Conservation (phyloP, 2,113 vertebrate species). For the Coryphaenoides rupestris region DNA sequence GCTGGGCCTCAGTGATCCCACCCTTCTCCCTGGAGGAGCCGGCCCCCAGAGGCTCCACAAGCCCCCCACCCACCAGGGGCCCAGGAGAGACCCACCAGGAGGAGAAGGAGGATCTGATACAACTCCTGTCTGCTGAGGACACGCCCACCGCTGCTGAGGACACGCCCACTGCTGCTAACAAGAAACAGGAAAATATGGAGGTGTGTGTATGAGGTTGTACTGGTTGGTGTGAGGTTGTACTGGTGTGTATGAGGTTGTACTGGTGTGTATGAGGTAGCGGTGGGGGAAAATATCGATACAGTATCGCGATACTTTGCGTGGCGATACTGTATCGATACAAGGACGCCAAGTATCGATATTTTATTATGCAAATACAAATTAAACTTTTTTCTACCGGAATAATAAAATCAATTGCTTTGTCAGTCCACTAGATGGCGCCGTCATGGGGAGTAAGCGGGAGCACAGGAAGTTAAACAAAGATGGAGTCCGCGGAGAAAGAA, state of each 20-base stretch:
- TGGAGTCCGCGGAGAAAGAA: too few species aligned
- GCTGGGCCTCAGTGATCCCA: constrained; percentile 25
- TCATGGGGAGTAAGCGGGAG: too few species aligned
- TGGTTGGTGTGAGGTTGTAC: neutral
- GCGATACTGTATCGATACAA: too few species aligned
- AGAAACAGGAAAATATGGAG: constrained; percentile 47
- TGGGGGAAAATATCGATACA: too few species aligned
- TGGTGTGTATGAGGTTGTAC: neutral
- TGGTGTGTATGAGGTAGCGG: neutral
- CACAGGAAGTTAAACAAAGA: too few species aligned
- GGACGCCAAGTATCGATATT: too few species aligned
- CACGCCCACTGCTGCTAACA: neutral
- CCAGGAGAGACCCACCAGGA: neutral
- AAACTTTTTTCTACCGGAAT: too few species aligned
- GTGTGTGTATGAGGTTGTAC: constrained; percentile 20
- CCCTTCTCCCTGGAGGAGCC: constrained; percentile 61
- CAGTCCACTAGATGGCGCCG: too few species aligned
- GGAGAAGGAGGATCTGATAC: constrained; percentile 10
- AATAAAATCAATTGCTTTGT: too few species aligned
- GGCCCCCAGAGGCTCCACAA: neutral
- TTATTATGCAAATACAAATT: too few species aligned
- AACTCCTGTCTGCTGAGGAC: constrained; percentile 30
- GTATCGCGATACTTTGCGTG: too few species aligned
- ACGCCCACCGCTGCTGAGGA: neutral
- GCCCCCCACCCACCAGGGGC: neutral